Conservation (phyloP, 2,113 vertebrate species). For the Leuciscus idus region DNA sequence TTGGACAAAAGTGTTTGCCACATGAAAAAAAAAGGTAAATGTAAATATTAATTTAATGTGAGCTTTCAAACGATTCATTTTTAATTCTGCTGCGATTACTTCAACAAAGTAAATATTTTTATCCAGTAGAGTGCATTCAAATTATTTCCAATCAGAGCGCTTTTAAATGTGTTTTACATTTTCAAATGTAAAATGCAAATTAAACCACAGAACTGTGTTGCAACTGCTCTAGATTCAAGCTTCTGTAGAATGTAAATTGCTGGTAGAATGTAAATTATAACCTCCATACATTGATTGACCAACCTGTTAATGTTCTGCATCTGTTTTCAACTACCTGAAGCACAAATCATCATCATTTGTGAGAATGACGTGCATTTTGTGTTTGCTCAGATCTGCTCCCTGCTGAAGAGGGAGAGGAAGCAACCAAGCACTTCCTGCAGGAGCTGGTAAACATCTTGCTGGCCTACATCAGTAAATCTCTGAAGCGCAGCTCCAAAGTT, state of each 20-base stretch:
- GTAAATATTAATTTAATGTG: neutral
- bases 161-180: neutral
- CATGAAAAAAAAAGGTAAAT: neutral
- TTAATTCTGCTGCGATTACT: neutral
- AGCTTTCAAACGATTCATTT: neutral
- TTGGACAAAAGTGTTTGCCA: neutral
- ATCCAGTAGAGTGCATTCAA: neutral
- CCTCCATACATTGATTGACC: neutral
- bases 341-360: neutral
- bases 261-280: neutral
- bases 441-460: conserved; percentile 72
- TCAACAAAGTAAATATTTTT: neutral
- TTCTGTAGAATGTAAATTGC: neutral
- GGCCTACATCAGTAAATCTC: conserved; percentile 70
- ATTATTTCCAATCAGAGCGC: neutral
- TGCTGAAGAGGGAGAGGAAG: conserved; percentile 59
- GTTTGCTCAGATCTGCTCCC: conserved; percentile 70
- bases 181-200: conserved; percentile 7
- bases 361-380: neutral
- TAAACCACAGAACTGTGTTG: neutral
- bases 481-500: conserved; percentile 70
- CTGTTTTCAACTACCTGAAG: neutral
- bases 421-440: conserved; percentile 69
- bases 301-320: neutral
- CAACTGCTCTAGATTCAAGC: neutral